Conservation (phyloP, 1,140 invertebrate genomes). For the Drosophila prosaltans region DNA sequence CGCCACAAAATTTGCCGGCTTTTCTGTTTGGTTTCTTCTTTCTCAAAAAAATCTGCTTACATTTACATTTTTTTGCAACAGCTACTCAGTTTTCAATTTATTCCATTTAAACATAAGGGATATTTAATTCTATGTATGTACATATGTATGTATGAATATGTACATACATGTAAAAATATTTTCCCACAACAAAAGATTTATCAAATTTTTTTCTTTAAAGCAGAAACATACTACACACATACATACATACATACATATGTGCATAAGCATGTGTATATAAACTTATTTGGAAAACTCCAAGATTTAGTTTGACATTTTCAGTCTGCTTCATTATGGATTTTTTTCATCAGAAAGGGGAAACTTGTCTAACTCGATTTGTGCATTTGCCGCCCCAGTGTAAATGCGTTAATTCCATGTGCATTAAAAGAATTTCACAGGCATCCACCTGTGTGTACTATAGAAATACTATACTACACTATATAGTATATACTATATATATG, state of each 20-base stretch:
- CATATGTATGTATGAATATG: no score
- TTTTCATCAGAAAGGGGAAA: not conserved
- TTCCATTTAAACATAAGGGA: not conserved
- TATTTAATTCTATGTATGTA: no score
- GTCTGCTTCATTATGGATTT: no score
- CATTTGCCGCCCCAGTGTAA: not conserved
- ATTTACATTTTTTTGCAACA: not conserved
- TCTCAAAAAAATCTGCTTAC: slow-evolving; percentile 10
- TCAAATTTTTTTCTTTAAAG: no score
- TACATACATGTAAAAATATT: not conserved
- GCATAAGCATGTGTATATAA: not conserved
- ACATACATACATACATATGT: not conserved
- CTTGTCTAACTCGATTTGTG: slow-evolving; percentile 1
- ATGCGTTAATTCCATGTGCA: not conserved
- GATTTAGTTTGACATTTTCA: not conserved
- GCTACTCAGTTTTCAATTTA: not conserved
- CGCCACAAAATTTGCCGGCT: slow-evolving; percentile 43
- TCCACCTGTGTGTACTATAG: not conserved
- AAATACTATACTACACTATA: not conserved
- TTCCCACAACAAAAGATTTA: not conserved
- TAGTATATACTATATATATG: not conserved
- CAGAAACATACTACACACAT: no score
- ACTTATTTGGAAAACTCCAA: no score
- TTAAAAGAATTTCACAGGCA: not conserved
- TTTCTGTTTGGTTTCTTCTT: slow-evolving; percentile 42